phyloP scores from a whole-genome alignment of 1,140 invertebrate species.

The Charaxes varanes region DNA sequence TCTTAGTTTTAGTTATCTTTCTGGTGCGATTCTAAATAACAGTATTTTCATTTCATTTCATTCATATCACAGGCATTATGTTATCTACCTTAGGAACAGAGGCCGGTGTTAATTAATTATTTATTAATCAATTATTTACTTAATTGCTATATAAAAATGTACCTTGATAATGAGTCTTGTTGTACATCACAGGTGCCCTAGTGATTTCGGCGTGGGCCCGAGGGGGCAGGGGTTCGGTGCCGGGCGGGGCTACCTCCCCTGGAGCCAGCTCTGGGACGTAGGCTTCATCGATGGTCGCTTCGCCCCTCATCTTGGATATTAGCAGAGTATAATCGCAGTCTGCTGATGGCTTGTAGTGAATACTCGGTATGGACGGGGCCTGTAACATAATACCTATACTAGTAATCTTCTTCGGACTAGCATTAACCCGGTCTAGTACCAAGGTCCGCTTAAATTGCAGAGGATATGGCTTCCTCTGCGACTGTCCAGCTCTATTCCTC shows the following conservation, averaged over 20 bases:
- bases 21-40: no score
- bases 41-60: no score
- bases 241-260: slow-evolving; percentile 55
- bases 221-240: slow-evolving; percentile 47
- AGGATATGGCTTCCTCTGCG: no score
- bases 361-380: slow-evolving; percentile 80
- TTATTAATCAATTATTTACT: neutral
- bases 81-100: no score
- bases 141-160: neutral
- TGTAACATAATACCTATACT: no score
- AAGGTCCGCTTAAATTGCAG: no score
- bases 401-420: no score
- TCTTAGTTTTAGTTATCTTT: no score
- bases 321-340: slow-evolving; percentile 90
- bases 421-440: no score
- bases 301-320: slow-evolving; percentile 88
- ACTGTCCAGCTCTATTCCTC: no score
- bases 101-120: no score
- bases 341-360: slow-evolving; percentile 85
- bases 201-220: slow-evolving; percentile 31
- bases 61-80: no score
- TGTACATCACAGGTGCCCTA: slow-evolving; percentile 50
- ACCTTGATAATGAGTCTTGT: slow-evolving; percentile 21
- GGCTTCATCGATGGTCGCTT: slow-evolving; percentile 34
- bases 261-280: slow-evolving; percentile 30